Percentiles rank a stretch among this genome's conserved stretches.
phyloP scores from a whole-genome alignment of 2,888 invertebrate genomes.

The Morinoia aosen region DNA sequence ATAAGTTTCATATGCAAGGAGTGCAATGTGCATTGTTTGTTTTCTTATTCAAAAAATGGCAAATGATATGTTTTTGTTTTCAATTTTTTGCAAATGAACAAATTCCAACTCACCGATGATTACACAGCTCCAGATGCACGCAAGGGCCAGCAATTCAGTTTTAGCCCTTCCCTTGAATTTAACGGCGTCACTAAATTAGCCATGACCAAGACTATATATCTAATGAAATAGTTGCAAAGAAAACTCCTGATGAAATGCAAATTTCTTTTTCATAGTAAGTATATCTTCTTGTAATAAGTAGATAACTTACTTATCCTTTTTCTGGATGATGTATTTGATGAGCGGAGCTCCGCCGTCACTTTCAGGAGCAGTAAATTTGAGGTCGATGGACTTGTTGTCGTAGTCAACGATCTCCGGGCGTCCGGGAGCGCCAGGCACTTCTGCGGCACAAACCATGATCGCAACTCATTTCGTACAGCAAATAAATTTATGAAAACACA shows the following conservation, averaged over 20 bases:
- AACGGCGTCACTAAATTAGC: background rate
- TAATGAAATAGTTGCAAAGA: too few species aligned
- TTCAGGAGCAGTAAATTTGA: constrained; percentile 94
- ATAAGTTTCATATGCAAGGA: too few species aligned
- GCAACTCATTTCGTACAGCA: background rate
- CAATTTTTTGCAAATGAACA: background rate
- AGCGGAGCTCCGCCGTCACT: constrained; percentile 95
- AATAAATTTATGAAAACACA: background rate
- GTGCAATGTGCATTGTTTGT: background rate
- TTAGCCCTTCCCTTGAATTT: too few species aligned
- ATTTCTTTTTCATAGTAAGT: background rate
- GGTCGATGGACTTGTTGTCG: constrained; percentile 93
- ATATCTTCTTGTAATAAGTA: background rate
- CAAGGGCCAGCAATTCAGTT: background rate
- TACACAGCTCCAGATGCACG: background rate
- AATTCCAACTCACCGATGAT: background rate
- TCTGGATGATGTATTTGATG: constrained; percentile 87
- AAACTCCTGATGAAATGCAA: background rate
- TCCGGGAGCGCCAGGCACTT: constrained; percentile 94
- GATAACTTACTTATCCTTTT: constrained; percentile 69
- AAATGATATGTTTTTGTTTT: background rate
- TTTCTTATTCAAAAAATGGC: background rate
- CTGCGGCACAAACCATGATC: constrained; percentile 72
- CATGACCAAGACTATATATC: too few species aligned
- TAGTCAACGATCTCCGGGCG: constrained; percentile 93